phyloP scores from a whole-genome alignment of 1,140 invertebrate genomes.

The Carposina sasakii region DNA sequence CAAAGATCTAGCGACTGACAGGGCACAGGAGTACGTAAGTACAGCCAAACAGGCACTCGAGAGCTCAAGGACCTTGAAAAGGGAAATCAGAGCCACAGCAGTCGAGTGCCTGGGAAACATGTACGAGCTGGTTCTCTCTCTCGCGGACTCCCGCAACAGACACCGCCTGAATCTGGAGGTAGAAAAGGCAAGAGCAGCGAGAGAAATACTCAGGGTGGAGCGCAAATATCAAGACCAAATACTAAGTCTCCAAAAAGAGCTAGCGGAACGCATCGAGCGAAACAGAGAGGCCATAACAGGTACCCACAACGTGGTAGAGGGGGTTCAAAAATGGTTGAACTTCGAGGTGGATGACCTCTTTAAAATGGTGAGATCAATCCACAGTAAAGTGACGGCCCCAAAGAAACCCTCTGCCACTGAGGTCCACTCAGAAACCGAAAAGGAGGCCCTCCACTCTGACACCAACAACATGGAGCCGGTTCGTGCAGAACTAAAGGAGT shows the following conservation, averaged over 20 bases:
- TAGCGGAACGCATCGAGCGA: background rate
- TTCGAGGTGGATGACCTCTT: background rate
- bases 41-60: background rate
- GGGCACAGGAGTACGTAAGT: background rate
- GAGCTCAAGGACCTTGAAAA: background rate
- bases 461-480: background rate
- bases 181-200: constrained; percentile 16
- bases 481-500: background rate
- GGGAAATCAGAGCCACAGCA: constrained; percentile 1
- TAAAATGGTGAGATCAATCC: background rate
- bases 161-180: constrained; percentile 22
- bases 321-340: background rate
- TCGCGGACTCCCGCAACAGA: constrained; percentile 10
- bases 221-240: constrained; percentile 11
- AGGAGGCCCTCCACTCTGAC: background rate
- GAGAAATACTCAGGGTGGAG: constrained; percentile 17
- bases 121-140: background rate
- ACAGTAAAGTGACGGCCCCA: background rate
- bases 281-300: background rate
- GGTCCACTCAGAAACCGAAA: background rate
- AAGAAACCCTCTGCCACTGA: background rate
- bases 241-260: background rate
- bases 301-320: background rate
- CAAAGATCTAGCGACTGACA: background rate
- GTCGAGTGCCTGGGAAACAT: background rate